Percentiles rank a stretch among this genome's conserved stretches.
phyloP scores from a whole-genome alignment of 2,888 invertebrate genomes.

The Crossocerus cetratus region DNA sequence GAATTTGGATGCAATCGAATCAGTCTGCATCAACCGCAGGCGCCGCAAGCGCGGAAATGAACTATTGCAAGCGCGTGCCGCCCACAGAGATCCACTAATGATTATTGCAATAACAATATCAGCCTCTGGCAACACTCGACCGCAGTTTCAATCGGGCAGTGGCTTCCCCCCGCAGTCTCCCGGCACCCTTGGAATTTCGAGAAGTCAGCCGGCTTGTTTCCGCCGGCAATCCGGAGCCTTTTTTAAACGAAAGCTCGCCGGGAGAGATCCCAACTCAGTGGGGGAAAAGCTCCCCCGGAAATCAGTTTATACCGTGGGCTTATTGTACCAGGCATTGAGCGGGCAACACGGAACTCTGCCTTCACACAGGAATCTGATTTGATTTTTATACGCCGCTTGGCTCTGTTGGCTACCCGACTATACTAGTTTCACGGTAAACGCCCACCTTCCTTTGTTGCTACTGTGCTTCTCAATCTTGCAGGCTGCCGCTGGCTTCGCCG shows the following conservation, averaged over 20 bases:
- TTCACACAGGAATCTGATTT: constrained; percentile 19
- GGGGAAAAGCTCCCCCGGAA: constrained; percentile 18
- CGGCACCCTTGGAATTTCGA: constrained; percentile 14
- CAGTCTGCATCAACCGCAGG: constrained; percentile 24
- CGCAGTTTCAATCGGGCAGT: too few relatives aligned
- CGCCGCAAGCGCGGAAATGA: constrained; percentile 32
- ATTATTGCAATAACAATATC: constrained; percentile 13
- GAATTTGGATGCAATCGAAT: constrained; percentile 44
- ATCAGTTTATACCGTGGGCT: constrained; percentile 26
- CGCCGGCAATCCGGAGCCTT: neutral
- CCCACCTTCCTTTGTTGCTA: too few relatives aligned
- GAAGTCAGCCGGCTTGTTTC: constrained; percentile 21
- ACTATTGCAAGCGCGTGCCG: constrained; percentile 23
- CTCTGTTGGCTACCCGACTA: too few relatives aligned
- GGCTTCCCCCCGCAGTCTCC: neutral
- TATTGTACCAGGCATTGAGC: constrained; percentile 14
- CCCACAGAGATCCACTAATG: neutral
- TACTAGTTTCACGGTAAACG: too few relatives aligned
- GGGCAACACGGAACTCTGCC: neutral
- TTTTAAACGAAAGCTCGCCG: constrained; percentile 31
- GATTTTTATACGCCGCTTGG: constrained; percentile 11
- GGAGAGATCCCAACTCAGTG: constrained; percentile 6
- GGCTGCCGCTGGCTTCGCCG: too few relatives aligned
- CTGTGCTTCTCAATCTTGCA: too few relatives aligned
- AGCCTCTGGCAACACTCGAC: too few relatives aligned